A percentile compares a stretch with the other conserved stretches of the same genome.
Evolutionary conservation across 1,140 invertebrate genomes (phyloP).

Genomic region (Dreissena rostriformis): DNA sequence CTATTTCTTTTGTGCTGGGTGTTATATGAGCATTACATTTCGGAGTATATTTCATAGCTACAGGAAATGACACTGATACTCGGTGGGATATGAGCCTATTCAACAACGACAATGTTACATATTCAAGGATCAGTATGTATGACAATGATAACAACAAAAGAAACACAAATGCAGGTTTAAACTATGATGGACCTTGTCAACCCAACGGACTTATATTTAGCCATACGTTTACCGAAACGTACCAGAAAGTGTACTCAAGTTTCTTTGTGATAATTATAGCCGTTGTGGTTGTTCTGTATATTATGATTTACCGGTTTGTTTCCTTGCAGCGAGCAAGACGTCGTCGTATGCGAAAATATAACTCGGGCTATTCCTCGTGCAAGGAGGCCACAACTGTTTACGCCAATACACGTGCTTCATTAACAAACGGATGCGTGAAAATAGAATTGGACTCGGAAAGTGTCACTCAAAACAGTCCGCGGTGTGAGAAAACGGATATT

Average conservation of each 20-base stretch:
- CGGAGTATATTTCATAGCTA: conserved; percentile 71
- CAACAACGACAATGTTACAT: neutral
- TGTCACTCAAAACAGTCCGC: conserved; percentile 30
- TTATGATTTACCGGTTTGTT: conserved; percentile 69
- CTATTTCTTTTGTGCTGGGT: conserved; percentile 73
- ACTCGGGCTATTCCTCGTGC: conserved; percentile 48
- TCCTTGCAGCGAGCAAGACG: conserved; percentile 61
- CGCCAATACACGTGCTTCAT: conserved; percentile 57
- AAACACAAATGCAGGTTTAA: neutral
- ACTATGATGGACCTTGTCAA: conserved; percentile 67
- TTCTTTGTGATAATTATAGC: conserved; percentile 70
- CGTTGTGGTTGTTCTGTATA: conserved; percentile 70
- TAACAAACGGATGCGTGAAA: conserved; percentile 55
- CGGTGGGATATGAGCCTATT: neutral
- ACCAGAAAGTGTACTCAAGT: conserved; percentile 72
- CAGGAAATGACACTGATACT: neutral
- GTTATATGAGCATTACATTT: conserved; percentile 72
- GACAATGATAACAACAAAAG: neutral
- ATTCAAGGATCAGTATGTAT: neutral
- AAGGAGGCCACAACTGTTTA: conserved; percentile 37
- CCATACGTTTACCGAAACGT: conserved; percentile 62
- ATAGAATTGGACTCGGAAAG: conserved; percentile 19
- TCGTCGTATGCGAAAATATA: conserved; percentile 52
- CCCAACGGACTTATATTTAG: conserved; percentile 67
- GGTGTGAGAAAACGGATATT: conserved; percentile 14